A percentile compares a stretch with the other conserved stretches of the same genome.
Conservation (phyloP, 2,888 invertebrate genomes). For the Ischnus inquisitorius region DNA sequence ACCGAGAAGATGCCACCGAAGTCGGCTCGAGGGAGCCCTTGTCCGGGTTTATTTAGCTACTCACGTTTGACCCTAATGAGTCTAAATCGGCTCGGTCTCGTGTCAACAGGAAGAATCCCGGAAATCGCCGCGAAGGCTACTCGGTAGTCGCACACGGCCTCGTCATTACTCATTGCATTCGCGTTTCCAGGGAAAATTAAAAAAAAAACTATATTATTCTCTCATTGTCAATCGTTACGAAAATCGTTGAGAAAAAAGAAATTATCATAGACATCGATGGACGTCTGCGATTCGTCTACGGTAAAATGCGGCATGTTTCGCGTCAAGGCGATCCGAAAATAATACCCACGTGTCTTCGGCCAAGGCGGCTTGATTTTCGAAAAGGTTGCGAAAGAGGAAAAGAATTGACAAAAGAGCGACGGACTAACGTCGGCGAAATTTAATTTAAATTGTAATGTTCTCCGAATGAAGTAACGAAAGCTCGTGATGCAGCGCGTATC, state of each 20-base stretch:
- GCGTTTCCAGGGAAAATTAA: no score
- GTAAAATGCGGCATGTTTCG: not conserved
- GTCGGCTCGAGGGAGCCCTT: constrained; percentile 47
- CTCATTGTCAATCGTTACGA: no score
- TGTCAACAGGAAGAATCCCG: constrained; percentile 53
- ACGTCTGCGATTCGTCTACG: not conserved
- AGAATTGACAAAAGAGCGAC: not conserved
- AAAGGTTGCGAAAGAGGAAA: constrained; percentile 6
- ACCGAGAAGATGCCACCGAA: constrained; percentile 58
- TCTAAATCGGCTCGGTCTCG: constrained; percentile 35
- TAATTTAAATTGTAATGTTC: not conserved
- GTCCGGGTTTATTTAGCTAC: constrained; percentile 42
- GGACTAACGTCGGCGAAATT: not conserved
- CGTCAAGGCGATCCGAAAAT: constrained; percentile 39
- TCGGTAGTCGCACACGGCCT: not conserved
- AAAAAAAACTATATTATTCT: no score
- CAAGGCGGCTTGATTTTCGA: not conserved
- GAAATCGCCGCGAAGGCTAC: constrained; percentile 31
- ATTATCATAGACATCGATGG: not conserved
- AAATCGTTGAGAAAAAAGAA: not conserved
- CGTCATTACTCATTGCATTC: no score
- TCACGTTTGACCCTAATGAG: constrained; percentile 68
- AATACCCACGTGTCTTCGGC: constrained; percentile 13
- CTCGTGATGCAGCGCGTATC: not conserved
- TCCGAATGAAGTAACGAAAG: not conserved